These are phyloP conservation scores for Pedionomus torquatus DNA, from an alignment of 2,113 vertebrate species.

Conservation along the genomic window DNA sequence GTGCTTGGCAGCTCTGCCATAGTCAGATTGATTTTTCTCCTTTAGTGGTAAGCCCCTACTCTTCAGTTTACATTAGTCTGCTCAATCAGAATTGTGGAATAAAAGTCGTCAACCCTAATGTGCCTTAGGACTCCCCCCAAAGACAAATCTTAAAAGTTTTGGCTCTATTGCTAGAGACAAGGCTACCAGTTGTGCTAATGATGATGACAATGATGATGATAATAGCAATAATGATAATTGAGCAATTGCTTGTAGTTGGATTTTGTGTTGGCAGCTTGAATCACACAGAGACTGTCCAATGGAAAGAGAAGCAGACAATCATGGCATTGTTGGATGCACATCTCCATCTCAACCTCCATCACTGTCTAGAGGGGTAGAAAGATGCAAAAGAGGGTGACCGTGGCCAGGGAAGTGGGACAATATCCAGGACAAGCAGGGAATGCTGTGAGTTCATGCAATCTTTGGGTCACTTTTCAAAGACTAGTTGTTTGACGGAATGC, in stretches of 20 bases:
- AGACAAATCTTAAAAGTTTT: neutral
- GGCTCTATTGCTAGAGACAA: neutral
- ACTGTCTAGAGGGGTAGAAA: neutral
- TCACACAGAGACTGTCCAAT: neutral
- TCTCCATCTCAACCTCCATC: neutral
- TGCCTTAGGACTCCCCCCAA: neutral
- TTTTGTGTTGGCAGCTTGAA: neutral
- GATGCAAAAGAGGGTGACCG: neutral
- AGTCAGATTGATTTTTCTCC: neutral
- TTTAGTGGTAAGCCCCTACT: neutral
- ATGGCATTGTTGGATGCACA: neutral
- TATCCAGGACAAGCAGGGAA: neutral
- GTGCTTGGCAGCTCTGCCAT: neutral
- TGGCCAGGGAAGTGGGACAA: neutral
- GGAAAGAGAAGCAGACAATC: neutral
- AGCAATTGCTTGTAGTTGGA: neutral
- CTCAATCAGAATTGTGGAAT: neutral
- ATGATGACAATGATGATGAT: accelerated
- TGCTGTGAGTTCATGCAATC: neutral
- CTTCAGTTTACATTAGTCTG: neutral
- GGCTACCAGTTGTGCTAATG: neutral
- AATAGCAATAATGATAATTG: neutral
- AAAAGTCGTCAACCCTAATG: neutral
- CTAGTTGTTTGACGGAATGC: neutral
- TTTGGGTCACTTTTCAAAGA: neutral